These are phyloP conservation scores for Desmodus rotundus DNA, from an alignment of 2,113 vertebrate species.

Conservation along the genomic window DNA sequence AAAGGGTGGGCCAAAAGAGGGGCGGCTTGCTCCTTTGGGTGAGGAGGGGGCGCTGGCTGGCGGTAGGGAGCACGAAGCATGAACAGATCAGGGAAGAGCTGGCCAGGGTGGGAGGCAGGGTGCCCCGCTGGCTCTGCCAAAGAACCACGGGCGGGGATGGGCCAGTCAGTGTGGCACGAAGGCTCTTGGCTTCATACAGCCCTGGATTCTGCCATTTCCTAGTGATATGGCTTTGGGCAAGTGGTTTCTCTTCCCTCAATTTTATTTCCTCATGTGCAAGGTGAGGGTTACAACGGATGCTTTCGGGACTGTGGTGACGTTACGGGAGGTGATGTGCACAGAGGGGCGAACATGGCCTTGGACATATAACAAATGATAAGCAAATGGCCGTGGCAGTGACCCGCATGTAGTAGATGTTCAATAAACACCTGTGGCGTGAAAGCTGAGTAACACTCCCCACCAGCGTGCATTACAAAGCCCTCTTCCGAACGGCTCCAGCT, in stretches of 20 bases:
- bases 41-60: neutral
- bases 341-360: neutral
- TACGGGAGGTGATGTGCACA: no score
- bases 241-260: neutral
- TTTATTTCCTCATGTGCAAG: neutral
- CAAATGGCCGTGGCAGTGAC: neutral
- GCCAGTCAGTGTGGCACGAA: neutral
- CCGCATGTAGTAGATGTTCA: neutral
- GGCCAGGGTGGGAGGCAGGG: neutral
- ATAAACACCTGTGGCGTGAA: neutral
- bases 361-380: neutral
- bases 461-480: neutral
- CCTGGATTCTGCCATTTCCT: neutral
- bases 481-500: neutral
- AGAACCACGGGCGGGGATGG: rapidly evolving
- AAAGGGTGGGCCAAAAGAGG: neutral
- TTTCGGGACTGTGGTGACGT: neutral
- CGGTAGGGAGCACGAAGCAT: no score
- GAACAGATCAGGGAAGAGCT: no score
- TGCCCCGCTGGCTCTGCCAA: neutral
- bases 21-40: neutral
- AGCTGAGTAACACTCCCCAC: neutral
- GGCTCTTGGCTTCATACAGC: neutral
- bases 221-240: neutral
- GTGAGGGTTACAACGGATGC: neutral